Evolutionary conservation across 2,113 vertebrate species (phyloP).

Genomic region (Ursus arctos): DNA sequence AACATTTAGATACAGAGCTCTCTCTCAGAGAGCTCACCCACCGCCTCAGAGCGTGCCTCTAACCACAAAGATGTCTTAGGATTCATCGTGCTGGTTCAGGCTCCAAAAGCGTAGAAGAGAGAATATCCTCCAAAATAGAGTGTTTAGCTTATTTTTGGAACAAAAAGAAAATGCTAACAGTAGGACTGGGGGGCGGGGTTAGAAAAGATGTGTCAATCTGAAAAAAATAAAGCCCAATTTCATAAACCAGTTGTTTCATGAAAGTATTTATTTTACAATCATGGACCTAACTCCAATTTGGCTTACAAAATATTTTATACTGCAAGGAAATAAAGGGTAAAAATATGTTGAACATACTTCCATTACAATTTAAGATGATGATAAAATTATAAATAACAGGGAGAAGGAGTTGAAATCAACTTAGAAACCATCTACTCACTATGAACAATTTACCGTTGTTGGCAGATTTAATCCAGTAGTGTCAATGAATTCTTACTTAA

Average conservation of each 20-base stretch:
- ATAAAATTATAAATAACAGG: slow-evolving; percentile 40
- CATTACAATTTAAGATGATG: background rate
- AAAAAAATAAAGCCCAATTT: background rate
- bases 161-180: background rate
- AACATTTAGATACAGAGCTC: slow-evolving; percentile 40
- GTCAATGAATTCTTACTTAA: background rate
- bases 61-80: background rate
- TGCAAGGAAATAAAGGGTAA: background rate
- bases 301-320: slow-evolving; percentile 18
- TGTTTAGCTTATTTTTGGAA: background rate
- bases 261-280: slow-evolving; percentile 55
- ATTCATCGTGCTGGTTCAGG: background rate
- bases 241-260: background rate
- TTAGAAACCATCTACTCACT: background rate
- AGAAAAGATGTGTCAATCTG: background rate
- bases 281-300: background rate
- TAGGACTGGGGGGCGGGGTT: rapidly evolving
- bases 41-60: background rate
- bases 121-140: background rate
- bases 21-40: background rate
- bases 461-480: slow-evolving; percentile 34
- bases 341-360: background rate
- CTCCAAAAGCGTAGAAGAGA: background rate
- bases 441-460: background rate
- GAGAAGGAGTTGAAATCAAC: background rate